Conservation (phyloP, 2,888 invertebrate species). For the Atrina japonica region DNA sequence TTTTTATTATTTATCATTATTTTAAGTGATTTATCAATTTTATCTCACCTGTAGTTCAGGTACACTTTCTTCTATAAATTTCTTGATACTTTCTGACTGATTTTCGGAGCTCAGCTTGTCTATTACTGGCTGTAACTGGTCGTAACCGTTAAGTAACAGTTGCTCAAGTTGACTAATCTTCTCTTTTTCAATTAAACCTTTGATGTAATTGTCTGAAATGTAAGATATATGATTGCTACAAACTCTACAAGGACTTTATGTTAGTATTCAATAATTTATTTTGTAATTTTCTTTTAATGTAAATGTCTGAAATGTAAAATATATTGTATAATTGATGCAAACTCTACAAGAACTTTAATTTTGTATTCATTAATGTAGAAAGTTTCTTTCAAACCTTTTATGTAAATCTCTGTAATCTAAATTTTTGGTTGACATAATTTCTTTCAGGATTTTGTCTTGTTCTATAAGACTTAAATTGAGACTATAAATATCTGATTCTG, state of each 20-base stretch:
- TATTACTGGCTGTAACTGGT: constrained; percentile 57
- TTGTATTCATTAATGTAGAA: no score
- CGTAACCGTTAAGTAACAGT: constrained; percentile 68
- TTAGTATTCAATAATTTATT: neutral
- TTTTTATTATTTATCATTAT: no score
- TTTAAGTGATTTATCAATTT: no score
- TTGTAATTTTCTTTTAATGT: constrained; percentile 1
- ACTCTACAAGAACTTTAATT: no score
- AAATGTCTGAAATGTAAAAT: neutral
- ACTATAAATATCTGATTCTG: no score
- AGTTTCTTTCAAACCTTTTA: no score
- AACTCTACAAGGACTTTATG: neutral
- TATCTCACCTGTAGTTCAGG: constrained; percentile 63
- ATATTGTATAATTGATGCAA: no score
- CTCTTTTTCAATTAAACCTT: constrained; percentile 63
- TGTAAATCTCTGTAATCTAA: no score
- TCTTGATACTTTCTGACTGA: constrained; percentile 59
- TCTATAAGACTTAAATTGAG: no score
- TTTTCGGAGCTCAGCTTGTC: constrained; percentile 55
- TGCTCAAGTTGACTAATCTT: constrained; percentile 62
- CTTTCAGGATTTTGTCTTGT: no score
- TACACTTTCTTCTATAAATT: constrained; percentile 61
- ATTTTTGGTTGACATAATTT: no score
- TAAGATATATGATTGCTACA: no score
- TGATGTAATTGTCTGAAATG: constrained; percentile 64